Percentiles rank a stretch among this genome's conserved stretches.
phyloP scores from a whole-genome alignment of 2,888 invertebrate species.

The Hipparchia semele region DNA sequence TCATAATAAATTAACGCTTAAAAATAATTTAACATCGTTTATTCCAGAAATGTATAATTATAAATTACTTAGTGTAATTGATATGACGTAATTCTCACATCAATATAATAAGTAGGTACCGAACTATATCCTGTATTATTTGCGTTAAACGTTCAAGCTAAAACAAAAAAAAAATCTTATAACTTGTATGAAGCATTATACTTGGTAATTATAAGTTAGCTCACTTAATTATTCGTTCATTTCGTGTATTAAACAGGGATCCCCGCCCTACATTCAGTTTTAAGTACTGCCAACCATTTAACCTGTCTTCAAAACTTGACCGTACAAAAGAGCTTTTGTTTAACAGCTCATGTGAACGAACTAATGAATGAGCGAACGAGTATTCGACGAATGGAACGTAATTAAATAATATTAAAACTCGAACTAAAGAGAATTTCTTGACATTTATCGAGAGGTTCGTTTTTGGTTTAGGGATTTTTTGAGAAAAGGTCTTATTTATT shows the following conservation, averaged over 20 bases:
- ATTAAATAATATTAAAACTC: slow-evolving; percentile 60
- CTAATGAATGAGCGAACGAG: slow-evolving; percentile 61
- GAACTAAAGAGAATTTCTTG: slow-evolving; percentile 37
- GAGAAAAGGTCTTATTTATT: not conserved
- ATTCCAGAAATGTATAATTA: not conserved
- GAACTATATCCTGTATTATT: slow-evolving; percentile 32
- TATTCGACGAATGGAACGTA: slow-evolving; percentile 68
- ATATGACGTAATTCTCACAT: slow-evolving; percentile 12
- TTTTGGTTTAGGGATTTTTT: slow-evolving; percentile 16
- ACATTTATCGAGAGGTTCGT: slow-evolving; percentile 38
- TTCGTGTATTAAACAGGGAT: slow-evolving; percentile 67
- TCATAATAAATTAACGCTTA: not conserved
- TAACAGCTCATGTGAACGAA: slow-evolving; percentile 67
- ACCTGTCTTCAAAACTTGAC: slow-evolving; percentile 48
- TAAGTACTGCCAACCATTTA: slow-evolving; percentile 54
- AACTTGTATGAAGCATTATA: slow-evolving; percentile 36
- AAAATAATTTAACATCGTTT: not conserved
- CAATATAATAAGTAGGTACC: slow-evolving; percentile 18
- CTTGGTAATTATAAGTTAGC: slow-evolving; percentile 66
- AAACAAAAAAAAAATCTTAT: slow-evolving; percentile 30
- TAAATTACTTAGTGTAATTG: not conserved
- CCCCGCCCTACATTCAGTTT: slow-evolving; percentile 68
- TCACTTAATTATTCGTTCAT: slow-evolving; percentile 68
- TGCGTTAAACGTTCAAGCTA: slow-evolving; percentile 32
- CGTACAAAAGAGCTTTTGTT: slow-evolving; percentile 72